Evolutionary conservation across 1,140 invertebrate species (phyloP), one percentile per base, ranked within the genome.

Genomic region (Mercenaria mercenaria): DNA sequence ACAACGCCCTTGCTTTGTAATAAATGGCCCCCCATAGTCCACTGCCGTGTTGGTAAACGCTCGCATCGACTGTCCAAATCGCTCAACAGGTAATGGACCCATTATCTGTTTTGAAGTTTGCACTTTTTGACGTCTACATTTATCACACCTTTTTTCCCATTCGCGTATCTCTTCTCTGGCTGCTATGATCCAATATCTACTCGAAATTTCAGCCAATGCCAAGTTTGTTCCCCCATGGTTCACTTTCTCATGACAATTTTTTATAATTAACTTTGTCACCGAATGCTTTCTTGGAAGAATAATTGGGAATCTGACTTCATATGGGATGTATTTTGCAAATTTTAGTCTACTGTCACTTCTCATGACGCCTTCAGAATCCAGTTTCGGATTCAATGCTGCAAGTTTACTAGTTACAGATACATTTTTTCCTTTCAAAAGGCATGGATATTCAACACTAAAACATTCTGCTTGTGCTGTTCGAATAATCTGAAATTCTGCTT

Each of bases 311-410:
- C 26, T 80, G 1, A 50, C 23, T 13, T 80, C 41, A 59, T 80
- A 80, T 3, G 77, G 39, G 6, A 56, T 13, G 43, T 34, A 34
- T 18, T 69, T 18, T 2, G 32, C 64, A 3, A 69, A 34, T 10
- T 69, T 69, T 18, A 69, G n/a, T n/a, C n/a, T n/a, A n/a, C n/a
- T n/a, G n/a, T n/a, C n/a, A n/a, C n/a, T 8, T 32, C 84, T 13
- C 6, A 91, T 34, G 1, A 91, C 3, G 32, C 80, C 86, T 37
- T 87, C 39, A 50, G 59, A 2, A 72, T 82, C 88, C n/a, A 91
- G 15, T 29, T 43, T 61, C 29, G 81, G 91, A 43, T 76, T 67
- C 56, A 89, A 81, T 29, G 29, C 15, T 26, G 69, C 20, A n/a
- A 86, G 20, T 43, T 79, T 15, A 0, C 23, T 37, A n/a, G n/a